Percentiles rank a stretch among this genome's conserved stretches.
Evolutionary conservation across 30 jellyfish, hydroid and myxozoan genomes (phyloP).

Genomic region (Catostylus mosaicus): DNA sequence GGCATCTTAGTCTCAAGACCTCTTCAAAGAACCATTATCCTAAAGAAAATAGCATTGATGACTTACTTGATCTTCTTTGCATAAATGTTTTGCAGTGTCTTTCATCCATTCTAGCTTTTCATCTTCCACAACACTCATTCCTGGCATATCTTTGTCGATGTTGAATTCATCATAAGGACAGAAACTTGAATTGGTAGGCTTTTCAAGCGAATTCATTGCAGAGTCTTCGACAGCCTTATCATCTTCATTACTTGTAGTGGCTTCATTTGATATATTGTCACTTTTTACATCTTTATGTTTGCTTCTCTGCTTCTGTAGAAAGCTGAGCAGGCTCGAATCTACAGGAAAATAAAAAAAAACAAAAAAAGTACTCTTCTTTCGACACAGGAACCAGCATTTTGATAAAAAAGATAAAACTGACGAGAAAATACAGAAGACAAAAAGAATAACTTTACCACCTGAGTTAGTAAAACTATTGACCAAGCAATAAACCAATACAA

Average conservation of each 20-base stretch:
- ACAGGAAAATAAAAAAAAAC: neutral
- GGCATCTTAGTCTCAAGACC: no score
- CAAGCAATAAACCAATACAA: neutral
- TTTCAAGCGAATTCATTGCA: neutral
- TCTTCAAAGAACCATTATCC: no score
- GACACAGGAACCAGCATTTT: neutral
- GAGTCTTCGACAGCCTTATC: neutral
- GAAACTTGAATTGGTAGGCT: slow-evolving; percentile 7
- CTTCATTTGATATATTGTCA: neutral
- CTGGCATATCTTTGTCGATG: slow-evolving; percentile 70
- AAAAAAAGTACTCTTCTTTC: neutral
- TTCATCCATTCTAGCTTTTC: slow-evolving; percentile 93
- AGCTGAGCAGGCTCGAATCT: slow-evolving; percentile 36
- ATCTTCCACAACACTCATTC: slow-evolving; percentile 76
- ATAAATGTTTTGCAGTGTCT: slow-evolving; percentile 11
- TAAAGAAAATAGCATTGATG: neutral
- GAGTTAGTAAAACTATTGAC: neutral
- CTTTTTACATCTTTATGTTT: neutral
- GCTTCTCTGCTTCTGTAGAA: slow-evolving; percentile 22
- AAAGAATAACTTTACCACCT: neutral
- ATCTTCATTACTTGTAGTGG: neutral
- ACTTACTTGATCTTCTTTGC: slow-evolving; percentile 12
- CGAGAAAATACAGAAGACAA: neutral
- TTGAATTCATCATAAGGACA: slow-evolving; percentile 75
- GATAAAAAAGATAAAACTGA: neutral